phyloP scores from a whole-genome alignment of 1,140 invertebrate genomes.

The Oryzaephilus surinamensis region DNA sequence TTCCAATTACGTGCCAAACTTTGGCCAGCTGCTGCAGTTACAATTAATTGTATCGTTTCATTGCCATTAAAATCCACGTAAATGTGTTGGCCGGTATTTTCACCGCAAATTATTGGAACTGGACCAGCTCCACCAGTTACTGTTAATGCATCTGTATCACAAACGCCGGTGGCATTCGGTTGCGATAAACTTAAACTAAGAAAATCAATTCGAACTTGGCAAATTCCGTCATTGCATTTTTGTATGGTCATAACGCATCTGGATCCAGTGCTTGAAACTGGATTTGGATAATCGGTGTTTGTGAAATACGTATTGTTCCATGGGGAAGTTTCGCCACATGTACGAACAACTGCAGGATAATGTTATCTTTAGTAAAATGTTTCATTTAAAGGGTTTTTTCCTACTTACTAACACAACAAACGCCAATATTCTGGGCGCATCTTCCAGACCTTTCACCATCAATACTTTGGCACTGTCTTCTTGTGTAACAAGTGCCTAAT shows the following conservation, averaged over 20 bases:
- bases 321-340: conserved; percentile 54
- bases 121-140: conserved; percentile 56
- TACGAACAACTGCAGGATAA: conserved; percentile 58
- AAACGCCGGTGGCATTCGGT: conserved; percentile 60
- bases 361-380: conserved; percentile 1
- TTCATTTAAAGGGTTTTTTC: neutral
- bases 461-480: conserved; percentile 56
- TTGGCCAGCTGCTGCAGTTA: conserved; percentile 46
- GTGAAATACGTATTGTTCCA: conserved; percentile 77
- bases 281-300: conserved; percentile 58
- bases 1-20: conserved; percentile 59
- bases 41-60: conserved; percentile 53
- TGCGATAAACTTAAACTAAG: conserved; percentile 59
- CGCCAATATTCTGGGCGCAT: conserved; percentile 55
- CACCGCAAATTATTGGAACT: conserved; percentile 65
- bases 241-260: conserved; percentile 57
- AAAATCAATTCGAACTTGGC: conserved; percentile 74
- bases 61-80: conserved; percentile 66
- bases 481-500: conserved; percentile 64
- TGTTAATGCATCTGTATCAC: conserved; percentile 56
- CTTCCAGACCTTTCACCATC: conserved; percentile 56
- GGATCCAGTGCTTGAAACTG: conserved; percentile 51
- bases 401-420: conserved; percentile 70
- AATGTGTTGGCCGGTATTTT: conserved; percentile 70
- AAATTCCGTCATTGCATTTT: conserved; percentile 56